These are phyloP conservation scores for Bombyx huttoni DNA, from an alignment of 2,888 invertebrate genomes.

Conservation along the genomic window DNA sequence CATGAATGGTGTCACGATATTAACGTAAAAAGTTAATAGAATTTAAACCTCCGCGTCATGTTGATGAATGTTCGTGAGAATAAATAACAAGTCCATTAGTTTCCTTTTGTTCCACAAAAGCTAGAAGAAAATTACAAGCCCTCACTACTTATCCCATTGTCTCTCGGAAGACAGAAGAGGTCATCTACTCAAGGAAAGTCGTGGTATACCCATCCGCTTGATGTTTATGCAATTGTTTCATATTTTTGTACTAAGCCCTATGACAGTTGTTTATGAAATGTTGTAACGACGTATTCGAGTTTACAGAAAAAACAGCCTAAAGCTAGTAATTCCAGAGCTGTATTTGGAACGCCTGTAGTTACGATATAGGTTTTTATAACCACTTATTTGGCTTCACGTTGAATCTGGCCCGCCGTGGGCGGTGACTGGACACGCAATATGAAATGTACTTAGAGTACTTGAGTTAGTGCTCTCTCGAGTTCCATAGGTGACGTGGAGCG, in stretches of 20 bases:
- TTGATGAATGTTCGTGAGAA: background rate
- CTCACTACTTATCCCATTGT: slow-evolving; percentile 17
- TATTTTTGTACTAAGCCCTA: slow-evolving; percentile 38
- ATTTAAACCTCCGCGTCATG: background rate
- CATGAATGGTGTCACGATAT: background rate
- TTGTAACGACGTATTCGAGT: background rate
- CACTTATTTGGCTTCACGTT: slow-evolving; percentile 32
- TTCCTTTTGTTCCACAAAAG: background rate
- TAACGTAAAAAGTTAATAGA: background rate
- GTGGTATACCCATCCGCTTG: slow-evolving; percentile 40
- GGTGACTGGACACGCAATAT: slow-evolving; percentile 62
- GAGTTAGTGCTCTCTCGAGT: slow-evolving; percentile 8
- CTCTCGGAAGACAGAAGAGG: slow-evolving; percentile 15
- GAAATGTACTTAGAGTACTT: slow-evolving; percentile 40
- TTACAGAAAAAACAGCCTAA: background rate
- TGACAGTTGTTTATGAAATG: slow-evolving; percentile 2
- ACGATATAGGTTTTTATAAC: background rate
- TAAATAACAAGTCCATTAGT: background rate
- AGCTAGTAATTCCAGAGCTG: background rate
- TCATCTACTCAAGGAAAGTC: slow-evolving; percentile 21
- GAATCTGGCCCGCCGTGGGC: slow-evolving; percentile 49
- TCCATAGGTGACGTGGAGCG: slow-evolving; percentile 26
- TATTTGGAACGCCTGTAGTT: background rate
- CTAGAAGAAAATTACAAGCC: background rate
- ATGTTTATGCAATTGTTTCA: slow-evolving; percentile 59